Conservation (phyloP, 2,113 vertebrate genomes). For the Macrotus californicus region DNA sequence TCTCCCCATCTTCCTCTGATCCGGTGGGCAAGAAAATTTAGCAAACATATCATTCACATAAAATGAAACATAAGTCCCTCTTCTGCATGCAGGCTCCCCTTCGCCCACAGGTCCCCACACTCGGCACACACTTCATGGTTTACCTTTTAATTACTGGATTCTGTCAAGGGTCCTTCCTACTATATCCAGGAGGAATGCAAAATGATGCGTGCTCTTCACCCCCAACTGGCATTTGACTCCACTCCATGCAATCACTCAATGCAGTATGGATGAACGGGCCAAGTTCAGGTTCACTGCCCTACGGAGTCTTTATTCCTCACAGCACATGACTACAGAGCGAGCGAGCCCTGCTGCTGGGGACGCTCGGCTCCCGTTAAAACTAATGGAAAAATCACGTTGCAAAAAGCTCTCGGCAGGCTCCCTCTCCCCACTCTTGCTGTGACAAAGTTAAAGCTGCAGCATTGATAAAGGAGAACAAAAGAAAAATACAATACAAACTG, state of each 20-base stretch:
- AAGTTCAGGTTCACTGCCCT: conserved; percentile 63
- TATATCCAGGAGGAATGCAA: conserved; percentile 59
- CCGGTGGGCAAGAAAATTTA: not conserved
- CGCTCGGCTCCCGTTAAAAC: not conserved
- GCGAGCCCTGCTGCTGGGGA: not conserved
- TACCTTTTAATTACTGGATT: conserved; percentile 65
- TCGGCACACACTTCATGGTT: conserved; percentile 21
- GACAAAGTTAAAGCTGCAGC: conserved; percentile 67
- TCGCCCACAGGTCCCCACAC: not conserved
- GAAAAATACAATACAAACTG: conserved; percentile 5
- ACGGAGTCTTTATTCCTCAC: conserved; percentile 38
- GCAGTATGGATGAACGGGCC: conserved; percentile 66
- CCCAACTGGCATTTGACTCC: conserved; percentile 70
- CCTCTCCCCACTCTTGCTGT: conserved; percentile 38
- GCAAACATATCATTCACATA: not conserved
- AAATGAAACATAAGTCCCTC: not conserved
- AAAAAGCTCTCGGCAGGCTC: conserved; percentile 1
- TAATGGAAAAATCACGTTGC: conserved; percentile 32
- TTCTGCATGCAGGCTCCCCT: not conserved
- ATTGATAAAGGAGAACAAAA: conserved; percentile 41
- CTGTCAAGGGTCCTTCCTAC: conserved; percentile 60
- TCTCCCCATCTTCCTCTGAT: not conserved
- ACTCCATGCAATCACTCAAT: conserved; percentile 52
- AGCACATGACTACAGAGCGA: conserved; percentile 30
- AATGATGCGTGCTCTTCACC: conserved; percentile 58